Evolutionary conservation across 2,797 vertebrate species (phyloP).

Genomic region (Acipenser oxyrinchus): DNA sequence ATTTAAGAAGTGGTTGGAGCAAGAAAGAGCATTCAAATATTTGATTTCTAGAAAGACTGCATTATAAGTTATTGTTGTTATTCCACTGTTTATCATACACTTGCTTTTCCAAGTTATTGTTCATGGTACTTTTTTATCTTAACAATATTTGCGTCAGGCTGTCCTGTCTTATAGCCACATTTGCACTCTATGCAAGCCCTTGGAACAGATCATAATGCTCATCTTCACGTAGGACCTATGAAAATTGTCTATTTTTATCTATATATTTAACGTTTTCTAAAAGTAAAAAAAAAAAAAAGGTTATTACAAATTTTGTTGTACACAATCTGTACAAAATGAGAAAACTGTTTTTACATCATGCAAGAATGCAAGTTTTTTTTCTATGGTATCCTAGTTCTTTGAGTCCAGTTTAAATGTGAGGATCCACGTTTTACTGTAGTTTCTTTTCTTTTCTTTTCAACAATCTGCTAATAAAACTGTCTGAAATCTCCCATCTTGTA

Average conservation of each 20-base stretch:
- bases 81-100: slow-evolving; percentile 1
- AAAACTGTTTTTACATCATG: slow-evolving; percentile 72
- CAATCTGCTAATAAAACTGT: slow-evolving; percentile 79
- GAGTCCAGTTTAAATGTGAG: slow-evolving; percentile 72
- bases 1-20: neutral
- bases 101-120: slow-evolving; percentile 46
- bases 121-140: slow-evolving; percentile 60
- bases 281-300: slow-evolving; percentile 63
- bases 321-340: slow-evolving; percentile 65
- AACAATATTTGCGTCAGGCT: slow-evolving; percentile 62
- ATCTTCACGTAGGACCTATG: slow-evolving; percentile 75
- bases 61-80: neutral
- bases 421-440: slow-evolving; percentile 66
- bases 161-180: slow-evolving; percentile 68
- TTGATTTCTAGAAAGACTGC: neutral
- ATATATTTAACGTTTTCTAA: slow-evolving; percentile 81
- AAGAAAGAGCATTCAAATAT: neutral
- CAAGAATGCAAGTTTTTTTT: slow-evolving; percentile 72
- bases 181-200: slow-evolving; percentile 73
- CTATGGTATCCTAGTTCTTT: slow-evolving; percentile 72
- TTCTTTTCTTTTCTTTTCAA: slow-evolving; percentile 72
- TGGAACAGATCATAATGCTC: slow-evolving; percentile 65
- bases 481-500: slow-evolving; percentile 67
- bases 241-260: slow-evolving; percentile 80
- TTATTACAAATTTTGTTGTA: slow-evolving; percentile 73